A percentile compares a stretch with the other conserved stretches of the same genome.
Conservation (phyloP, 2,888 invertebrate genomes). For the Calameuta idolon region DNA sequence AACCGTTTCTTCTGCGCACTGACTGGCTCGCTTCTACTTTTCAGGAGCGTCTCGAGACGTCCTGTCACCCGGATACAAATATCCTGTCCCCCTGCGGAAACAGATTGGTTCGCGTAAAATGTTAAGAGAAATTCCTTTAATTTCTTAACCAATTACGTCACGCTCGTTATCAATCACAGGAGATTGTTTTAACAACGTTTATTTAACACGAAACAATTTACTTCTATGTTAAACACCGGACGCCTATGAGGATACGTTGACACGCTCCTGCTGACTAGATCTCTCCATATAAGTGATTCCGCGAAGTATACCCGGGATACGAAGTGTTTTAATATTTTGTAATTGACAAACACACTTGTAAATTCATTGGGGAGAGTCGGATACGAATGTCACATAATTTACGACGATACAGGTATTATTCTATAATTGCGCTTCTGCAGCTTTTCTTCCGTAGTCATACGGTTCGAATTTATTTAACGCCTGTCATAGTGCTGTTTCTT, state of each 20-base stretch:
- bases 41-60: neutral
- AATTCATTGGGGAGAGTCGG: neutral
- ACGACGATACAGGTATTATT: neutral
- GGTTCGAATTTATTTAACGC: neutral
- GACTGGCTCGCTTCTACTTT: neutral
- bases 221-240: neutral
- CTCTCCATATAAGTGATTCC: neutral
- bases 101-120: neutral
- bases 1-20: constrained; percentile 11
- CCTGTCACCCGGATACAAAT: neutral
- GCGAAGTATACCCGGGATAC: neutral
- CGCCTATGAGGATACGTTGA: neutral
- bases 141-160: neutral
- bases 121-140: neutral
- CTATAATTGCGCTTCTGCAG: neutral
- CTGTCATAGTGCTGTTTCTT: neutral
- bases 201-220: neutral
- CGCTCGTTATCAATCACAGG: neutral
- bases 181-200: neutral
- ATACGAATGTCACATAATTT: neutral
- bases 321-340: neutral
- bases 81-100: neutral
- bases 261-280: neutral
- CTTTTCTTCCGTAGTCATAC: neutral
- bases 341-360: neutral